Percentiles rank a stretch among this genome's conserved stretches.
Conservation (phyloP, 92 coral and sea anemone genomes). For the Palythoa grandiflora region DNA sequence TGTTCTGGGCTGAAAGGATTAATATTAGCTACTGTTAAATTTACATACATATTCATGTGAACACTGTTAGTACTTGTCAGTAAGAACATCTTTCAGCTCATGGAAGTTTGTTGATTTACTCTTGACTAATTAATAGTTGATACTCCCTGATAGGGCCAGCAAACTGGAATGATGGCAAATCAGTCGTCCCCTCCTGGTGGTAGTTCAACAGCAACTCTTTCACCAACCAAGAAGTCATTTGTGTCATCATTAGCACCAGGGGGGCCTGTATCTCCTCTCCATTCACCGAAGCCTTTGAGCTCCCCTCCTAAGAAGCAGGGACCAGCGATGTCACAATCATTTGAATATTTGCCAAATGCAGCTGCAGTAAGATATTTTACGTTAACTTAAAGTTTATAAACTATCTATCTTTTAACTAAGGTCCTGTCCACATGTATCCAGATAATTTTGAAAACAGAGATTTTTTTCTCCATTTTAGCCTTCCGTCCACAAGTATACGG, state of each 20-base stretch:
- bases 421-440: no score
- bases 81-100: no score
- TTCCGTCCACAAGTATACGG: no score
- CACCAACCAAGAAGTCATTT: conserved; percentile 87
- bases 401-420: no score
- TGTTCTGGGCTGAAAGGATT: no score
- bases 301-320: conserved; percentile 71
- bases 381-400: no score
- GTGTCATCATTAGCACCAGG: conserved; percentile 87
- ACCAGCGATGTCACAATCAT: conserved; percentile 73
- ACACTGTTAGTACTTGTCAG: no score
- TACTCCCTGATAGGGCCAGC: conserved; percentile 50
- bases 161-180: conserved; percentile 56
- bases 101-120: no score
- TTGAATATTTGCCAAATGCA: conserved; percentile 93
- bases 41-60: no score
- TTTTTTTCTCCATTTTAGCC: no score
- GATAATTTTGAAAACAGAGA: no score
- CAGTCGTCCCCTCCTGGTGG: conserved; percentile 60
- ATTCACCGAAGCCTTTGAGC: conserved; percentile 82
- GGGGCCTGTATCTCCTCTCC: conserved; percentile 89
- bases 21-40: no score
- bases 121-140: neutral
- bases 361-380: conserved; percentile 64
- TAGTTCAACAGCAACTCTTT: conserved; percentile 65